Evolutionary conservation across 2,888 invertebrate species (phyloP).

Genomic region (Coelopa pilipes): DNA sequence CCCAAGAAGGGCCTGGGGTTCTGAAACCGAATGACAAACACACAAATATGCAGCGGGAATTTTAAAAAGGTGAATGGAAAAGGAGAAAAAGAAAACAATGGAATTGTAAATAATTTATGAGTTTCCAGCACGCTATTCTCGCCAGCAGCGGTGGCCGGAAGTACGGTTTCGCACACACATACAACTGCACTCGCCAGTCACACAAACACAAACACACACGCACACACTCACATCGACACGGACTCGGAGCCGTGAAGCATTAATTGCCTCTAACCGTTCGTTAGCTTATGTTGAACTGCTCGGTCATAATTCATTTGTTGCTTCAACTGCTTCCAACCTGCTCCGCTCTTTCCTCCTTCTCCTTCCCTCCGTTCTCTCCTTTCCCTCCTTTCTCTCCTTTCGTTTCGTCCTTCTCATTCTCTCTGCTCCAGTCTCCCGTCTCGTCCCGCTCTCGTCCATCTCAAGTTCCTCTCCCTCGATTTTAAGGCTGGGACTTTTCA

Average conservation of each 20-base stretch:
- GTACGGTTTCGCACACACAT: constrained; percentile 5
- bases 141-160: not conserved
- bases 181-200: not conserved
- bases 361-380: too few species aligned
- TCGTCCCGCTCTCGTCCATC: too few species aligned
- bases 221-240: not conserved
- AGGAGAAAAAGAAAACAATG: constrained; percentile 9
- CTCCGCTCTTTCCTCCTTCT: not conserved
- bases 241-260: constrained; percentile 1
- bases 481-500: too few species aligned
- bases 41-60: too few species aligned
- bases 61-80: not conserved
- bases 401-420: too few species aligned
- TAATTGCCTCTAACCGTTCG: constrained; percentile 12
- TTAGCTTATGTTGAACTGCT: constrained; percentile 1
- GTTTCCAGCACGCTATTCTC: constrained; percentile 16
- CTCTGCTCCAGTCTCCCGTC: too few species aligned
- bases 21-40: too few species aligned
- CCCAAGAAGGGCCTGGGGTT: not conserved
- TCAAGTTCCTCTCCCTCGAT: too few species aligned
- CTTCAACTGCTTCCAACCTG: constrained; percentile 25
- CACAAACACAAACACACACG: not conserved
- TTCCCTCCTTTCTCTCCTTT: too few species aligned
- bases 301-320: constrained; percentile 30
- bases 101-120: constrained; percentile 27